Percentiles rank a stretch among this genome's conserved stretches.
These are phyloP conservation scores for Serrognathus titanus DNA, from an alignment of 2,888 invertebrate genomes.

Conservation along the genomic window DNA sequence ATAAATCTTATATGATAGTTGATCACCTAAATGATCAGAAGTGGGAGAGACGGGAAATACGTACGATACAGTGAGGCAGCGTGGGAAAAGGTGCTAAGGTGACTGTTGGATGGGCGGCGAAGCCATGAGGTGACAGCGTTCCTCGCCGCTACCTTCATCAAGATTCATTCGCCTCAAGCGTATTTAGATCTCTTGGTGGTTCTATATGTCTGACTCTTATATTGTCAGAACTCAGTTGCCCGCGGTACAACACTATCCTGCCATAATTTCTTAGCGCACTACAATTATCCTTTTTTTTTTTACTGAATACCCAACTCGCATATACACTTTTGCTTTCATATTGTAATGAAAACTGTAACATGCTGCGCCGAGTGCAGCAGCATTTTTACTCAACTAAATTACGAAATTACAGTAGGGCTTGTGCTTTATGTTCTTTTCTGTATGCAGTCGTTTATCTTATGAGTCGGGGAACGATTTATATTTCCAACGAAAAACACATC, in stretches of 20 bases:
- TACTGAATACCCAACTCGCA: not conserved
- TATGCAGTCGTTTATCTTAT: not conserved
- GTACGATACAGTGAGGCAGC: slow-evolving; percentile 33
- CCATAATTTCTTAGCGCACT: not conserved
- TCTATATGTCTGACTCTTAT: not conserved
- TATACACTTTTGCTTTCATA: not conserved
- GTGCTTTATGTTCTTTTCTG: not conserved
- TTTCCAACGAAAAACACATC: not conserved
- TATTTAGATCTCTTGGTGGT: not conserved
- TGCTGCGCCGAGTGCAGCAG: not conserved
- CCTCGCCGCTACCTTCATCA: slow-evolving; percentile 4
- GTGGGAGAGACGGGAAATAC: slow-evolving; percentile 21
- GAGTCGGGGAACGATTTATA: not conserved
- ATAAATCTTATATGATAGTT: slow-evolving; percentile 14
- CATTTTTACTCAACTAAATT: not conserved
- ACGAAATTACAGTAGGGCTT: not conserved
- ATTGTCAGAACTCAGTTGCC: not conserved
- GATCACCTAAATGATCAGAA: slow-evolving; percentile 19
- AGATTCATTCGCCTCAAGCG: not conserved
- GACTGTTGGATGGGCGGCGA: slow-evolving; percentile 29
- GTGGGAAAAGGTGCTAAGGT: slow-evolving; percentile 35
- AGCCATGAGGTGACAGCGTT: slow-evolving; percentile 15
- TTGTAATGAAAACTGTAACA: slow-evolving; percentile 1
- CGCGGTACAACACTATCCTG: not conserved
- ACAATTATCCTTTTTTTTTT: slow-evolving; percentile 1